phyloP scores from a whole-genome alignment of 2,888 invertebrate genomes.

The Baccha elongata region DNA sequence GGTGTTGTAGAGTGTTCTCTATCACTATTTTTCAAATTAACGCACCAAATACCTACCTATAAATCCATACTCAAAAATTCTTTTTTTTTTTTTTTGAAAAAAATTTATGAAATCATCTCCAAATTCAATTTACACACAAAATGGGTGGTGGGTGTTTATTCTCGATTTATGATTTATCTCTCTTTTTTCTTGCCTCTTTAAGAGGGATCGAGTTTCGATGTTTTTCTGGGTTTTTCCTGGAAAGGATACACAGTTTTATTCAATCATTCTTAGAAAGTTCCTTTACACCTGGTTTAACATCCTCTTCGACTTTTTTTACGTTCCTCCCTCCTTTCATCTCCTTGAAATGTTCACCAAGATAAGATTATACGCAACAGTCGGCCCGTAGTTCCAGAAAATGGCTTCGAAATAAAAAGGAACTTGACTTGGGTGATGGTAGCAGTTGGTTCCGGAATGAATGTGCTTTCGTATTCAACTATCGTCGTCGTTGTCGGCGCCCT shows the following conservation, averaged over 20 bases:
- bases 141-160: not conserved
- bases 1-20: constrained; percentile 16
- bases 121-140: constrained; percentile 3
- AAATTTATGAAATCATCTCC: constrained; percentile 10
- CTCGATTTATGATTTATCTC: not conserved
- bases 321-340: not conserved
- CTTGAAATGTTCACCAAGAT: not conserved
- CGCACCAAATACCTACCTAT: constrained; percentile 3
- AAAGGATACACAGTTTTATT: not conserved
- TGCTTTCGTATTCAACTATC: constrained; percentile 32
- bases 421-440: not conserved
- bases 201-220: not conserved
- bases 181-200: not conserved
- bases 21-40: not conserved
- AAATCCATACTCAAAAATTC: not conserved
- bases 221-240: not conserved
- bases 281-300: constrained; percentile 12
- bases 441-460: constrained; percentile 8
- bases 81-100: too few species aligned
- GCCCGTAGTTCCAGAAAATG: constrained; percentile 21
- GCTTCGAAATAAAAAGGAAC: constrained; percentile 19
- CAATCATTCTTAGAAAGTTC: not conserved
- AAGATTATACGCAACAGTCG: constrained; percentile 13
- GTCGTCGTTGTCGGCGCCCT: not conserved
- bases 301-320: not conserved